Evolutionary conservation across 2,888 invertebrate genomes (phyloP).

Genomic region (Penaeus monodon): DNA sequence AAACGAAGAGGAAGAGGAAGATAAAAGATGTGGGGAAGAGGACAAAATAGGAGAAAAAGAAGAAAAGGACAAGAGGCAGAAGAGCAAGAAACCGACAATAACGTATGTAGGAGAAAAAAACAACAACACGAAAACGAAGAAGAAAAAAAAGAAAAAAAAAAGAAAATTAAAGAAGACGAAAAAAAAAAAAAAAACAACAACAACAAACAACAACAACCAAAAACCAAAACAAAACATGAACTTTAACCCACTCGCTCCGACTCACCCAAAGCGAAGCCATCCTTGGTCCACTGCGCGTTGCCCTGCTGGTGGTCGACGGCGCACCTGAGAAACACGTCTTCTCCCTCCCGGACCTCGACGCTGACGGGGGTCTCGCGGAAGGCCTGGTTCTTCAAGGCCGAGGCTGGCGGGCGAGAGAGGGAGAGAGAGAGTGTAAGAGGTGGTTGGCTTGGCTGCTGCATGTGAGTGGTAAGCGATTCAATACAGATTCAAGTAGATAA

Average conservation of each 20-base stretch:
- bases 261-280: slow-evolving; percentile 90
- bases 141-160: background rate
- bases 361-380: slow-evolving; percentile 84
- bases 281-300: slow-evolving; percentile 93
- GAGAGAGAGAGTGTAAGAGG: background rate
- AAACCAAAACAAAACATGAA: background rate
- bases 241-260: slow-evolving; percentile 44
- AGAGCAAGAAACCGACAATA: background rate
- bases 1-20: background rate
- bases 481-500: no score
- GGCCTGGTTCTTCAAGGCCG: slow-evolving; percentile 76
- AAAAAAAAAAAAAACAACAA: background rate
- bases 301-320: slow-evolving; percentile 87
- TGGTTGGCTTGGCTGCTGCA: no score
- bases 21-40: no score
- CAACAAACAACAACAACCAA: background rate
- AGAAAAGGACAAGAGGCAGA: no score
- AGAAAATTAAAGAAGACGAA: background rate
- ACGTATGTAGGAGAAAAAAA: background rate
- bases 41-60: background rate
- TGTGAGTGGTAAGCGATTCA: no score
- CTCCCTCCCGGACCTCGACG: slow-evolving; percentile 84
- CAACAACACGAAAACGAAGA: background rate
- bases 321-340: slow-evolving; percentile 85
- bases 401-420: background rate